Evolutionary conservation across 2,113 vertebrate genomes (phyloP).

Genomic region (Agelaius phoeniceus): DNA sequence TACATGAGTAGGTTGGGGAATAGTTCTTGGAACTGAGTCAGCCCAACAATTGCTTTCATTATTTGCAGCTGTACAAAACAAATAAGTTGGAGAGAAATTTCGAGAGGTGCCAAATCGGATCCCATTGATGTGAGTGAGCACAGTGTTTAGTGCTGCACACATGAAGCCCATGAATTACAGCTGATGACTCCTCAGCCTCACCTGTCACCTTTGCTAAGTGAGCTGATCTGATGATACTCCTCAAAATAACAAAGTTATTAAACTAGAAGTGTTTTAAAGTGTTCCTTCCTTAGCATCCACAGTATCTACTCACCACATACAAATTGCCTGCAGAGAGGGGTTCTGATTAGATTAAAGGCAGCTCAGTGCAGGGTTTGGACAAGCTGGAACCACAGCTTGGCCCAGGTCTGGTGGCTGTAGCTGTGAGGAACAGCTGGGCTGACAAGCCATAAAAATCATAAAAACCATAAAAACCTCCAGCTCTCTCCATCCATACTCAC

Average conservation of each 20-base stretch:
- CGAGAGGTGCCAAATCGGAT: neutral
- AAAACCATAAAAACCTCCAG: neutral
- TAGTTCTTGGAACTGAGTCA: conserved; percentile 33
- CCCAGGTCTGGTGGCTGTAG: neutral
- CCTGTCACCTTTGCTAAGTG: conserved; percentile 12
- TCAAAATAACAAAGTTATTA: conserved; percentile 30
- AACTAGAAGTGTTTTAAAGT: neutral
- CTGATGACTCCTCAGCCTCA: conserved; percentile 8
- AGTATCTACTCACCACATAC: neutral
- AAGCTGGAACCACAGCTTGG: neutral
- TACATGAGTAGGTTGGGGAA: conserved; percentile 15
- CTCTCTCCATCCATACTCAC: neutral
- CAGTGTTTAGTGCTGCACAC: neutral
- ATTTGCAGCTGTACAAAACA: conserved; percentile 56
- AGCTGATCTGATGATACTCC: conserved; percentile 10
- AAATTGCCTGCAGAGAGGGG: neutral
- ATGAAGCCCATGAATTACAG: neutral
- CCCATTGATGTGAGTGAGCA: neutral
- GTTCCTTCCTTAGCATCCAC: neutral
- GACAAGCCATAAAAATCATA: neutral
- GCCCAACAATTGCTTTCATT: conserved; percentile 37
- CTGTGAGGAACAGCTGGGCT: neutral
- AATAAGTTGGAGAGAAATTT: neutral
- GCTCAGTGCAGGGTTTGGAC: neutral
- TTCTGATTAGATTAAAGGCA: neutral